A percentile compares a stretch with the other conserved stretches of the same genome.
These are phyloP conservation scores for Tetragonisca angustula DNA, from an alignment of 2,888 invertebrate genomes.

Conservation along the genomic window DNA sequence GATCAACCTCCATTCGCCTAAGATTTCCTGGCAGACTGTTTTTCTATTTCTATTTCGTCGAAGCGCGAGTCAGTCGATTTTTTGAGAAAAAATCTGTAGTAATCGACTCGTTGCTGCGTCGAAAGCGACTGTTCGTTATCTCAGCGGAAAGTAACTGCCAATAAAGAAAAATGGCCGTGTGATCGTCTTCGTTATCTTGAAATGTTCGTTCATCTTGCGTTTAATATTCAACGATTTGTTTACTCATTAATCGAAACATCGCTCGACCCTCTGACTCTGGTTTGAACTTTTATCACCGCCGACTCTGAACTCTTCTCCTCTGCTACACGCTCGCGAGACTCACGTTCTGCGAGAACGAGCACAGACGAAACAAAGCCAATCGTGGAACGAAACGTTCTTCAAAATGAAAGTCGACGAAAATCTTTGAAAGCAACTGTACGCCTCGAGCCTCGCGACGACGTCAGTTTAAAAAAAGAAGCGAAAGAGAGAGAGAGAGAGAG, in stretches of 20 bases:
- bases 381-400: background rate
- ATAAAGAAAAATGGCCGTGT: background rate
- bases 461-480: background rate
- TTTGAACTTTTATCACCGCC: background rate
- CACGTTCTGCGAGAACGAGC: background rate
- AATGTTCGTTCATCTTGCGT: background rate
- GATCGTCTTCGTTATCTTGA: background rate
- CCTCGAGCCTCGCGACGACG: background rate
- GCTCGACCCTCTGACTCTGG: background rate
- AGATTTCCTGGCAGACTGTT: too few relatives aligned
- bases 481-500: background rate
- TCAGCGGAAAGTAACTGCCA: background rate
- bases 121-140: slow-evolving; percentile 4
- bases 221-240: background rate
- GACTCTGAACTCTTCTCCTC: background rate
- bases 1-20: background rate
- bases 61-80: background rate
- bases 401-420: background rate
- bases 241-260: background rate
- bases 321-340: background rate
- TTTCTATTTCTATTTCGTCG: too few relatives aligned
- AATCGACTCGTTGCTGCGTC: slow-evolving; percentile 12
- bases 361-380: background rate
- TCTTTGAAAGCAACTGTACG: background rate
- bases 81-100: background rate